phyloP scores from a whole-genome alignment of 2,113 vertebrate species.

The Noctilio leporinus region DNA sequence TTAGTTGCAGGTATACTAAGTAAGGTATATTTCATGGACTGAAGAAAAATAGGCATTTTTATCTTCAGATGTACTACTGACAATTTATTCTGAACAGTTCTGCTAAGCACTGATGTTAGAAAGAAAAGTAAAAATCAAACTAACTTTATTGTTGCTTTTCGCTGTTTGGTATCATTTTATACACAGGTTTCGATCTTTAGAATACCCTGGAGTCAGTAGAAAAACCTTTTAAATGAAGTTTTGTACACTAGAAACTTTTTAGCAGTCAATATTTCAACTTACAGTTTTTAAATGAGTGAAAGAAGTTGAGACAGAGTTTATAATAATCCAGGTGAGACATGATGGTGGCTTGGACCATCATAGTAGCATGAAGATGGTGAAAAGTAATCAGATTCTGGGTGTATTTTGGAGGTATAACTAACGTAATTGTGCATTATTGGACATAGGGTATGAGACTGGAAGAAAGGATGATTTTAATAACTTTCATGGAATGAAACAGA shows the following conservation, averaged over 20 bases:
- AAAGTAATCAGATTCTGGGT: neutral
- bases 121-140: conserved; percentile 80
- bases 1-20: conserved; percentile 63
- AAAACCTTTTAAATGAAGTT: conserved; percentile 81
- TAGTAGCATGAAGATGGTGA: neutral
- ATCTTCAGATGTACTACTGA: conserved; percentile 43
- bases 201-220: conserved; percentile 82
- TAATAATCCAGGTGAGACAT: neutral
- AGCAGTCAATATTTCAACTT: conserved; percentile 83
- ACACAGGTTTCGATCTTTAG: conserved; percentile 81
- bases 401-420: neutral
- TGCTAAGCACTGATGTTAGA: conserved; percentile 61
- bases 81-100: conserved; percentile 53
- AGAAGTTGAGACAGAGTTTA: neutral
- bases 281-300: neutral
- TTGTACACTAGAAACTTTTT: conserved; percentile 84
- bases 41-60: conserved; percentile 21
- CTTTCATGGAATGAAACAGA: neutral
- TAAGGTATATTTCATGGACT: conserved; percentile 53
- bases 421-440: neutral
- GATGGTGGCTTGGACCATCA: neutral
- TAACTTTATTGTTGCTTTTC: conserved; percentile 79
- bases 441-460: fast-evolving
- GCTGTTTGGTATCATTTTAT: conserved; percentile 78
- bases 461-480: neutral